Evolutionary conservation across 2,113 vertebrate species (phyloP), one percentile per base, ranked within the genome.

Genomic region (Crotalus horridus): DNA sequence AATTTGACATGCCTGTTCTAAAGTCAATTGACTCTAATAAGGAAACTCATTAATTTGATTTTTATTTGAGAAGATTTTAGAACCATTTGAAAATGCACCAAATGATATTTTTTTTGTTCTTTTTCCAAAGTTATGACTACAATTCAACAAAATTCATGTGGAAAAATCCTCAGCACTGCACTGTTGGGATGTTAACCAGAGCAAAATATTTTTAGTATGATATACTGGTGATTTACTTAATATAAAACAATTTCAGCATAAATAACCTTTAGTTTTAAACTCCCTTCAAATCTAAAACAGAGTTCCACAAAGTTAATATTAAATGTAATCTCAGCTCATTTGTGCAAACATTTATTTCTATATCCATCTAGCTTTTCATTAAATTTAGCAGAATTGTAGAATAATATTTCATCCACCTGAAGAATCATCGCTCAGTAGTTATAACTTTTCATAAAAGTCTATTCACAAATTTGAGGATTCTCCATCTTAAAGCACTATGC

Each of bases 11-110:
- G 2, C 2, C 2, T 59, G 89, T 90, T n/a, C 90, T 74, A 53
- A 39, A 95, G 61, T 85, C 39, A 93, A n/a, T 0, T 64, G 91
- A 92, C 89, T 93, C 29, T 86, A 69, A 61, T 81, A 58, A 74
- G 39, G 64, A 64, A 58, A 90, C 59, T 48, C 64, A 61, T 23
- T 54, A 74, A 21, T 29, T 69, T 46, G n/a, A 51, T 95, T 93
- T 29, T 86, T 48, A 85, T 89, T 88, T 61, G 54, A 92, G 87
- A n/a, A 26, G 23, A 85, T 21, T 87, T 85, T 5, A 33, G 58
- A 58, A 46, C 46, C 93, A 86, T 55, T 58, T 92, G 87, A 94
- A 91, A 91, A 64, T 9, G 13, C 51, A 53, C 29, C 23, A 29
- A 13, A 88, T 29, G 46, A n/a, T 7, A 33, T 69, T 15, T 59